Conservation (phyloP, 2,113 vertebrate genomes). For the Dicerorhinus sumatrensis region DNA sequence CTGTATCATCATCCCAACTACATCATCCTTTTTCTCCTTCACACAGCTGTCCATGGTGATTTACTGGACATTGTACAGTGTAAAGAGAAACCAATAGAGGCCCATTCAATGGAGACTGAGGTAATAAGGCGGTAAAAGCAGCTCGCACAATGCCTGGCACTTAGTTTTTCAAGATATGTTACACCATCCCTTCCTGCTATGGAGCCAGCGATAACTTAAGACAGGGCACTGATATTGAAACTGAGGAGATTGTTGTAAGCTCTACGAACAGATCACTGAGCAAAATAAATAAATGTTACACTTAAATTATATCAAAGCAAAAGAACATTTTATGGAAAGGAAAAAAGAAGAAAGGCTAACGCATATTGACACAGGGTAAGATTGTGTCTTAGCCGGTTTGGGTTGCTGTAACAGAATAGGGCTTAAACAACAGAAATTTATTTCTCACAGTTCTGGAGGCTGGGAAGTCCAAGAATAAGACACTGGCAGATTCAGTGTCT, state of each 20-base stretch:
- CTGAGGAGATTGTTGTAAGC: background rate
- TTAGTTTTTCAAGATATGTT: background rate
- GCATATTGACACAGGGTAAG: background rate
- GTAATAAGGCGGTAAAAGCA: background rate
- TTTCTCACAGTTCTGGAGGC: background rate
- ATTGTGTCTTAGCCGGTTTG: background rate
- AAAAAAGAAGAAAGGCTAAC: background rate
- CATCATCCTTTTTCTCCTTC: background rate
- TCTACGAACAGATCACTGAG: background rate
- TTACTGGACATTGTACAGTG: background rate
- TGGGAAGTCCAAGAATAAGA: background rate
- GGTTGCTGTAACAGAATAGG: background rate
- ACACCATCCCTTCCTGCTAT: background rate
- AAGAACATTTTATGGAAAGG: background rate
- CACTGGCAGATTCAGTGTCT: background rate
- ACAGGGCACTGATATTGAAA: background rate
- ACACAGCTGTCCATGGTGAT: background rate
- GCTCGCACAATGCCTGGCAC: background rate
- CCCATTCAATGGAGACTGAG: background rate
- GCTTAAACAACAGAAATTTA: background rate
- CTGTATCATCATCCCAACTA: background rate
- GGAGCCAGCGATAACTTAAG: background rate
- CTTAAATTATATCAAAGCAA: background rate
- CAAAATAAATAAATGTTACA: background rate
- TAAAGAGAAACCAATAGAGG: background rate